Evolutionary conservation across 2,797 vertebrate species (phyloP), one percentile per base, ranked within the genome.

Genomic region (Orestias chungarensis): DNA sequence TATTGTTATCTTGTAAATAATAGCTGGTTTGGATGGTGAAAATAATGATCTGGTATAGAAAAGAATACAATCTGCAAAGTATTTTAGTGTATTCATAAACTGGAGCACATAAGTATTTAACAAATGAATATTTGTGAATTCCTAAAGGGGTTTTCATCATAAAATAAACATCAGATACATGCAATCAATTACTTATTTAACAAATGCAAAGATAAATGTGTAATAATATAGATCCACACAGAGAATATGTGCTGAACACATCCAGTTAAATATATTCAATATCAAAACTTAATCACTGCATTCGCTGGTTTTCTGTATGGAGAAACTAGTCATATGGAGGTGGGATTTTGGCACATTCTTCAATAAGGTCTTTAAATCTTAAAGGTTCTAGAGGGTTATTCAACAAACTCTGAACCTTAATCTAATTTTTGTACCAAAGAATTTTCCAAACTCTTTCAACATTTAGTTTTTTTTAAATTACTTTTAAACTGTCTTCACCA

Each of bases 1-100:
- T 70, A 78, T 86, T 87, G 78, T 90, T 84, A 85, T 80, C 59
- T 68, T 43, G 33, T 73, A 80, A 74, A 76, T 86, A 86, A 81
- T 61, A 73, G 66, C 66, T 1, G 43, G 68, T 66, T 55, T 54
- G 76, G 25, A 73, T 55, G 71, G 68, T 77, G 65, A 74, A 83
- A 84, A 40, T 70, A 73, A 67, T 75, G 67, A 79, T 66, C 82
- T 49, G 54, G 70, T 80, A 72, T 82, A 31, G 42, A 52, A 75
- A 73, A 74, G 78, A 49, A 65, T 9, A 8, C 12, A 42, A 75
- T 73, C 27, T n/a, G 54, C 14, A 12, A 17, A 67, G 23, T 10
- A 66, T 18, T 64, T 66, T 25, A 81, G 66, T 73, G 67, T 64
- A 68, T 75, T 54, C 17, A 71, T 10, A 71, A 69, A 40, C 27